Percentiles rank a stretch among this genome's conserved stretches.
Evolutionary conservation across 2,113 vertebrate genomes (phyloP).

Genomic region (Halcyon senegalensis): DNA sequence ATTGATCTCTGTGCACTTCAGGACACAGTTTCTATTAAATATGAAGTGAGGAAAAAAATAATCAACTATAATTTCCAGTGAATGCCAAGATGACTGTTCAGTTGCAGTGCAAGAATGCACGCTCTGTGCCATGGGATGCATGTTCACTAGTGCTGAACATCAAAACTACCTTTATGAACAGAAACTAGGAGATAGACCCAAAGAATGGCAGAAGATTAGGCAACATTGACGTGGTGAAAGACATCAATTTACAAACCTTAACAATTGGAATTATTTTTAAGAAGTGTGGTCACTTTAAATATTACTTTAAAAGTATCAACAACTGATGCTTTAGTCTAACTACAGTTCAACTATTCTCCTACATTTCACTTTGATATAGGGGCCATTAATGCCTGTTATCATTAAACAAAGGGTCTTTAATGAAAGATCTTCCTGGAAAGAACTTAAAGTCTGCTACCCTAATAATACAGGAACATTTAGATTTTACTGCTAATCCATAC

Average conservation of each 20-base stretch:
- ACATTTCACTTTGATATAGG: not conserved
- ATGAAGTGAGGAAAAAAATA: not conserved
- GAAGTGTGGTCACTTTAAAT: not conserved
- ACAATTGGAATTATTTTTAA: not conserved
- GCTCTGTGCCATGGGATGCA: rapidly evolving
- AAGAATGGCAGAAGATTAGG: not conserved
- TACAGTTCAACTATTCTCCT: not conserved
- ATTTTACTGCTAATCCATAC: not conserved
- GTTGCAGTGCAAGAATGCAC: rapidly evolving
- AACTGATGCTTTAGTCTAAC: not conserved
- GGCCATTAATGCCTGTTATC: not conserved
- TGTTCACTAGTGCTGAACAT: not conserved
- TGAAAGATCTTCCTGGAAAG: not conserved
- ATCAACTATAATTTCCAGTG: not conserved
- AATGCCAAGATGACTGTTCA: not conserved
- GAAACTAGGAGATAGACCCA: not conserved
- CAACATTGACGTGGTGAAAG: not conserved
- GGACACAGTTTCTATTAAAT: not conserved
- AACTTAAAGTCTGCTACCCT: not conserved
- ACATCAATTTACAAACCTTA: not conserved
- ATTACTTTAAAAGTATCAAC: not conserved
- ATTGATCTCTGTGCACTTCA: not conserved
- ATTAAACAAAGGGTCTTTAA: not conserved
- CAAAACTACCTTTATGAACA: not conserved
- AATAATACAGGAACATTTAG: not conserved